Evolutionary conservation across 64 coral and sea anemone species (phyloP), one percentile per base, ranked within the genome.

Genomic region (Montipora sp.): DNA sequence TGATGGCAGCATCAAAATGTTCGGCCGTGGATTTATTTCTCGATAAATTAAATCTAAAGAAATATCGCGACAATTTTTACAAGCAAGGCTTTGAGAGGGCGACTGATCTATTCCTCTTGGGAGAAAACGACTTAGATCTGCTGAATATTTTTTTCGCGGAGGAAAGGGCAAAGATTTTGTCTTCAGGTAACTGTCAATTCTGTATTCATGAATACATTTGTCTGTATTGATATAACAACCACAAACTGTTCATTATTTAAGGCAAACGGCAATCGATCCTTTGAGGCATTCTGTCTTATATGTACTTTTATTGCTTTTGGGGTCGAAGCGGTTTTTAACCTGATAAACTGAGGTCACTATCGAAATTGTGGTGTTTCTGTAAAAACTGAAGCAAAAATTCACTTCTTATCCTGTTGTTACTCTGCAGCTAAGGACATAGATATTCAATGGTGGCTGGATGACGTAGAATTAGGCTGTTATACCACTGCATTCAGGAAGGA

Each of bases 131-230:
- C 11, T 85, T 92, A 13, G 20, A 76, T 20, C 7, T 7, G 1
- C 5, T 77, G 9, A 48, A 22, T 44, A 51, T 77, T 0, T 0
- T 7, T 10, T 8, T 57, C 0, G 2, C 19, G 66, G 57, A 63
- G 2, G 80, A 92, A 1, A 76, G 74, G 11, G 19, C 13, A 19
- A 77, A 59, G 59, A 84, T 92, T 44, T 75, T 85, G 7, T 36
- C 83, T 76, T 80, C 90, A 48, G 90, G 90, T 92, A 84, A 84
- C 69, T 43, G 11, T 57, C 7, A 57, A 7, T 74, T 57, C 8
- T 5, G 72, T 50, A 48, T 72, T 49, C 48, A 55, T n/a, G 10
- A n/a, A 45, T 59, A 57, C 15, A 18, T 60, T 50, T 63, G 15
- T 63, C 60, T 63, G 60, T 63, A 63, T 16, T 63, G 60, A 63